Evolutionary conservation across 2,797 vertebrate species (phyloP).

Genomic region (Siniperca undulata): DNA sequence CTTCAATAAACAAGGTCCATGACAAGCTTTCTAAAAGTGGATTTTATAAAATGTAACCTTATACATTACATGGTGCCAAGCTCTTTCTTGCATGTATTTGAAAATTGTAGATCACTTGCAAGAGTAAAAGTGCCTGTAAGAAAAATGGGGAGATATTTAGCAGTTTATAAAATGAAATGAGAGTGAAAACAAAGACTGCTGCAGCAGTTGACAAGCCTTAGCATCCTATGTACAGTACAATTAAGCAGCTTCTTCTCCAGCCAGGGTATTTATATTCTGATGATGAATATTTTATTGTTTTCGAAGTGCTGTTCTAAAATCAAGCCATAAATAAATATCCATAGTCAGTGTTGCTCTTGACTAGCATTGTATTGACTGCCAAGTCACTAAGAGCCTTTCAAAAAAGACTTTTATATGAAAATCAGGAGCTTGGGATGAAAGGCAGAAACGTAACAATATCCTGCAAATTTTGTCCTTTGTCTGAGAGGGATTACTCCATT

Average conservation of each 20-base stretch:
- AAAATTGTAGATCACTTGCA: neutral
- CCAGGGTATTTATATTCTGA: constrained; percentile 86
- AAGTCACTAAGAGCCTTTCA: constrained; percentile 82
- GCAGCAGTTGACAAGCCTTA: constrained; percentile 79
- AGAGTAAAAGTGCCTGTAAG: neutral
- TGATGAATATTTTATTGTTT: constrained; percentile 87
- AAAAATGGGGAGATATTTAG: neutral
- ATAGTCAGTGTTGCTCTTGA: constrained; percentile 72
- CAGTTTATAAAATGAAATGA: constrained; percentile 1
- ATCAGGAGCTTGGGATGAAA: constrained; percentile 86
- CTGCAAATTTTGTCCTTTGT: constrained; percentile 82
- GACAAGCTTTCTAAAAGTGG: neutral
- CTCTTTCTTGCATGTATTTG: neutral
- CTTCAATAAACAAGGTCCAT: neutral
- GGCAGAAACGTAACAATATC: constrained; percentile 80
- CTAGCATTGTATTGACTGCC: constrained; percentile 76
- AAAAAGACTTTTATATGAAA: constrained; percentile 88
- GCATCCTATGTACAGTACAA: constrained; percentile 81
- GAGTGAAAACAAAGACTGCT: neutral
- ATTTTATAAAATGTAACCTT: neutral
- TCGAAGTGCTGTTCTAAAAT: constrained; percentile 76
- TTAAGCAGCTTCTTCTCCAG: constrained; percentile 87
- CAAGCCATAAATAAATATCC: constrained; percentile 79
- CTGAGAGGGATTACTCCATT: constrained; percentile 85
- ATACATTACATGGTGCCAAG: neutral